Evolutionary conservation across 1,140 invertebrate genomes (phyloP), one percentile per base, ranked within the genome.

Genomic region (Holcopasites calliopsidis): DNA sequence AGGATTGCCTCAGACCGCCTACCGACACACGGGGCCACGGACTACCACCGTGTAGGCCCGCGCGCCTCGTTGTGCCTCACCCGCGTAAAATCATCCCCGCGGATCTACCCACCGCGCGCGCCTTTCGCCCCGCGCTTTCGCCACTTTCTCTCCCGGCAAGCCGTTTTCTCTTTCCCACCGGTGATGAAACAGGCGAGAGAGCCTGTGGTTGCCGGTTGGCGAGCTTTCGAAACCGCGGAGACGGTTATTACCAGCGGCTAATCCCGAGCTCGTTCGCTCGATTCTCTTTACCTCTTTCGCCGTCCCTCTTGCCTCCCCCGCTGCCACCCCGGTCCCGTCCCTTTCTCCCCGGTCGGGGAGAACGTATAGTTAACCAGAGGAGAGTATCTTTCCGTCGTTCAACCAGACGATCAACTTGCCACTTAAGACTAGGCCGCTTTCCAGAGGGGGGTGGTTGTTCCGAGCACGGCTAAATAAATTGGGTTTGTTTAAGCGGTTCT

Each of bases 1-100:
- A 86, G 82, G 80, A 86, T 85, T 84, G 85, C 77, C 85, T 77
- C 77, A 80, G 80, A 79, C 80, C 85, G 80, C 77, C 81, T 78
- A 80, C 78, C 83, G 74, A 80, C 83, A 83, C 82, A n/a, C n/a
- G n/a, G n/a, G 77, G 81, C 77, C 77, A 80, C 73, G 77, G 73
- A 74, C 77, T 69, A 69, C 71, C 66, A 60, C 66, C 66, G 80
- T 78, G 74, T 83, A 83, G 80, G 82, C 82, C 54, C 78, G 52
- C 10, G 10, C 42, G 42, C 42, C 10, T 44, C 73, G 74, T 80
- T 75, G 57, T 80, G 66, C 54, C 65, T 73, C 44, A 16, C 16
- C 73, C 83, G 62, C 80, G 83, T 83, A 83, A 85, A 85, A 83
- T 85, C 83, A 85, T 85, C 80, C 84, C 77, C 55, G 70, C 64